Base-by-base conservation (phyloP, 1,140 invertebrate genomes). In the Planococcus citri region DNA sequence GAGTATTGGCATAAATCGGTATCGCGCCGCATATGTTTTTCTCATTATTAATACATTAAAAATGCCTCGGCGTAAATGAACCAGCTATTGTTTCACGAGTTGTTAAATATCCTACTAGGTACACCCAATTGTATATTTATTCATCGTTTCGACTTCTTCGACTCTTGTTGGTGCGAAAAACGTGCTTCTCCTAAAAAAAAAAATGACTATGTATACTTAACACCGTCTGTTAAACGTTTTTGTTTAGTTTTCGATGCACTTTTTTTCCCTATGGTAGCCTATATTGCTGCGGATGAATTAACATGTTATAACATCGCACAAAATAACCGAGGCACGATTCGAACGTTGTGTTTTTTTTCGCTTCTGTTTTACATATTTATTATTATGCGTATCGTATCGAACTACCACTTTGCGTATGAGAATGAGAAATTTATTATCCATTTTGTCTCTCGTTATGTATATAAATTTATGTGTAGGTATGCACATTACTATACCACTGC, bases 241-340 rank as follows among this genome's bases (percentile, higher is more conserved):
- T 33, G 3, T 12, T 33, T 33, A 3, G 29, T 33, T 33, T 33
- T 33, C 12, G 3, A 6, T 33, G 3, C 4, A 6, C 12, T 33
- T 33, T 33, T 4, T 20, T 51, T 51, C n/a, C 4, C 3, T 51
- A 9, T 51, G 41, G 4, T 14, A 9, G 41, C 17, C 17, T 51
- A 9, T 51, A 9, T 51, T 17, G 17, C 17, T 17, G 10, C 10
- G 12, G 41, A 51, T 51, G 17, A 51, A 51, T 51, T 51, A 51
- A 51, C 41, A 51, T 51, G 41, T 51, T 51, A 51, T 51, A 33
- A 51, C 41, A n/a, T 51, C 41, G 41, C 17, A 51, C 41, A 51
- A 51, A 51, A 51, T 51, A 51, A 51, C 41, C 10, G 12, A 14
- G 17, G 41, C 41, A 51, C 41, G 41, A 51, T 51, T 51, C 17